Evolutionary conservation across 1,140 invertebrate genomes (phyloP).

Genomic region (Calliopsis andreniformis): DNA sequence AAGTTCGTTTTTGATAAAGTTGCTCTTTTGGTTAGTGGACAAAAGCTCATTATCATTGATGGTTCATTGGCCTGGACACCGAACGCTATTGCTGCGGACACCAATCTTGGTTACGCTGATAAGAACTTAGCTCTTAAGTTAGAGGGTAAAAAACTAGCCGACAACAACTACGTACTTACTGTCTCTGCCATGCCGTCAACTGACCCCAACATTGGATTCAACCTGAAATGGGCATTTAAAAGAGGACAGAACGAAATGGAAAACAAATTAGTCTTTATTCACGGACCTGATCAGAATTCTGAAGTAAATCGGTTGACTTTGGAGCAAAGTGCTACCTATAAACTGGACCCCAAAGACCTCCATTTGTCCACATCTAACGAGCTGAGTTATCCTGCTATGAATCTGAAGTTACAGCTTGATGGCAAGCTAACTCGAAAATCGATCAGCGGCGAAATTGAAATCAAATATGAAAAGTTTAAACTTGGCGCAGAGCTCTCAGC

Average conservation of each 20-base stretch:
- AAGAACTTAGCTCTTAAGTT: slow-evolving; percentile 80
- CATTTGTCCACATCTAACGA: slow-evolving; percentile 77
- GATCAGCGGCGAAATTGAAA: slow-evolving; percentile 80
- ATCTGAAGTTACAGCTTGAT: slow-evolving; percentile 80
- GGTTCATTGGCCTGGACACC: slow-evolving; percentile 80
- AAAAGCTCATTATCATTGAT: slow-evolving; percentile 79
- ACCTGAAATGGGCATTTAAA: slow-evolving; percentile 80
- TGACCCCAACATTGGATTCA: slow-evolving; percentile 84
- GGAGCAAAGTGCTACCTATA: slow-evolving; percentile 76
- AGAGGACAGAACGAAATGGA: slow-evolving; percentile 63
- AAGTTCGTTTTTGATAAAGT: slow-evolving; percentile 84
- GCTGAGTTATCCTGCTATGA: slow-evolving; percentile 82
- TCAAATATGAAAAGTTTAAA: slow-evolving; percentile 82
- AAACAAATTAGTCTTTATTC: slow-evolving; percentile 83
- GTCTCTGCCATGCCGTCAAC: slow-evolving; percentile 71
- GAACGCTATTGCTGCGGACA: slow-evolving; percentile 77
- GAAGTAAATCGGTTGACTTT: slow-evolving; percentile 82
- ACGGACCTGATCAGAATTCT: slow-evolving; percentile 84
- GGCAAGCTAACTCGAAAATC: slow-evolving; percentile 81
- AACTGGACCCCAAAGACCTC: slow-evolving; percentile 71
- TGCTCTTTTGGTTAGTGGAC: slow-evolving; percentile 77
- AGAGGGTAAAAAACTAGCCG: slow-evolving; percentile 62
- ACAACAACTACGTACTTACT: slow-evolving; percentile 59
- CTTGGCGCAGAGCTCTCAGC: slow-evolving; percentile 82
- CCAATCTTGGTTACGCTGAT: slow-evolving; percentile 81